phyloP scores from a whole-genome alignment of 2,113 vertebrate species.

The Trochalopteron elliotii region DNA sequence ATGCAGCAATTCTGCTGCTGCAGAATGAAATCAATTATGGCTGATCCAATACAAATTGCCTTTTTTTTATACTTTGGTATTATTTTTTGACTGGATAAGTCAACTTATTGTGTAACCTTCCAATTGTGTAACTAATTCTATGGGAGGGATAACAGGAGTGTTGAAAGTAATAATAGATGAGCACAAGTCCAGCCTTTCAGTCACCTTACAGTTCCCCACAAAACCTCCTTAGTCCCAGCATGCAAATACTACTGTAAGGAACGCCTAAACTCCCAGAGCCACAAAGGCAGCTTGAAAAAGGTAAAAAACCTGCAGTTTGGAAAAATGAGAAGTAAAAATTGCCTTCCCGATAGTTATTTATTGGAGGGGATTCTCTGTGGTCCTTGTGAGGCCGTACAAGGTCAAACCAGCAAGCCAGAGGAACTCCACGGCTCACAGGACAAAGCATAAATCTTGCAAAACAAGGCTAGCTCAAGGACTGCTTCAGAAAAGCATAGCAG shows the following conservation, averaged over 20 bases:
- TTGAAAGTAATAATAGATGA: neutral
- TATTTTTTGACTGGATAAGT: neutral
- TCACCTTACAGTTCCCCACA: neutral
- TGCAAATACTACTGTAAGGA: neutral
- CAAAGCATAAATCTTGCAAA: neutral
- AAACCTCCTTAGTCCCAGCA: neutral
- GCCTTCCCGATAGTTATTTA: neutral
- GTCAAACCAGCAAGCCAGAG: neutral
- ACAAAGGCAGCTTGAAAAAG: neutral
- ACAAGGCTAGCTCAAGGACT: neutral
- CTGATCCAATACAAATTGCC: neutral
- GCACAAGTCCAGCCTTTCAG: neutral
- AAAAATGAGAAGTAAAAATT: neutral
- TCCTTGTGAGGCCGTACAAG: neutral
- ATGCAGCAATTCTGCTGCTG: neutral
- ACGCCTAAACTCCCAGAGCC: neutral
- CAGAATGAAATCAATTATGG: neutral
- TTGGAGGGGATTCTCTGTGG: neutral
- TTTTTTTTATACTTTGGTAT: neutral
- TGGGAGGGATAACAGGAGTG: neutral
- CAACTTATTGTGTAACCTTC: neutral
- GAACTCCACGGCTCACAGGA: neutral
- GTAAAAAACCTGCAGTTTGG: neutral
- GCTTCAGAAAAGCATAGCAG: neutral
- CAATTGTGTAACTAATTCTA: neutral